phyloP scores from a whole-genome alignment of 2,888 invertebrate species.

The Emesis russula region DNA sequence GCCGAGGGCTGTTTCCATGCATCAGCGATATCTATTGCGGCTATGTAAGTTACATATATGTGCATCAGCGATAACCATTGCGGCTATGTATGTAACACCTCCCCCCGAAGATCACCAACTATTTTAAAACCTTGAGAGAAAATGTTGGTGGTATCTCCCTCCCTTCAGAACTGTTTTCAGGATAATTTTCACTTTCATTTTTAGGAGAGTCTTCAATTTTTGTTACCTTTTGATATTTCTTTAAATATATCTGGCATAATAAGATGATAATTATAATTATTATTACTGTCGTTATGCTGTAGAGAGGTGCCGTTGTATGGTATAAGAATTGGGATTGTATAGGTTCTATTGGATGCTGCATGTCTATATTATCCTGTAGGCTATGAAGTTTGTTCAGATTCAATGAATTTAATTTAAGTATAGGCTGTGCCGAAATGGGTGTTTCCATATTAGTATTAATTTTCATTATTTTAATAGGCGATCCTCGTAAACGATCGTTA shows the following conservation, averaged over 20 bases:
- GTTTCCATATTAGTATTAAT: constrained; percentile 21
- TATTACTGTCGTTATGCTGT: constrained; percentile 31
- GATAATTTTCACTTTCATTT: not conserved
- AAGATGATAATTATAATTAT: constrained; percentile 2
- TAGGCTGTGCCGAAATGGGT: constrained; percentile 17
- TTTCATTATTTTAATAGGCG: constrained; percentile 63
- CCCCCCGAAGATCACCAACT: constrained; percentile 22
- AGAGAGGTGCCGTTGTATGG: constrained; percentile 54
- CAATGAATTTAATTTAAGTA: constrained; percentile 47
- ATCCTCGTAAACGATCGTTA: constrained; percentile 54
- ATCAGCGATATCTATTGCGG: too few species aligned
- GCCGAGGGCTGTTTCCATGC: too few species aligned
- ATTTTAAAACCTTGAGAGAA: constrained; percentile 38
- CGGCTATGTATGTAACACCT: not conserved
- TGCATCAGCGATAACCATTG: too few species aligned
- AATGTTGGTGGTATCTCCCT: constrained; percentile 26
- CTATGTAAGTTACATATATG: too few species aligned
- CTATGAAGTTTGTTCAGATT: constrained; percentile 47
- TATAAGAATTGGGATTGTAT: constrained; percentile 27
- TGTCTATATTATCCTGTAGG: constrained; percentile 45
- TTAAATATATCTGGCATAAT: not conserved
- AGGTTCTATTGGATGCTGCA: constrained; percentile 47
- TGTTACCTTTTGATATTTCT: not conserved
- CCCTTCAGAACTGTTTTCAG: not conserved
- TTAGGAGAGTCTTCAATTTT: not conserved